Evolutionary conservation across 2,113 vertebrate genomes (phyloP).

Genomic region (Sinocyclocheilus anshuiensis): DNA sequence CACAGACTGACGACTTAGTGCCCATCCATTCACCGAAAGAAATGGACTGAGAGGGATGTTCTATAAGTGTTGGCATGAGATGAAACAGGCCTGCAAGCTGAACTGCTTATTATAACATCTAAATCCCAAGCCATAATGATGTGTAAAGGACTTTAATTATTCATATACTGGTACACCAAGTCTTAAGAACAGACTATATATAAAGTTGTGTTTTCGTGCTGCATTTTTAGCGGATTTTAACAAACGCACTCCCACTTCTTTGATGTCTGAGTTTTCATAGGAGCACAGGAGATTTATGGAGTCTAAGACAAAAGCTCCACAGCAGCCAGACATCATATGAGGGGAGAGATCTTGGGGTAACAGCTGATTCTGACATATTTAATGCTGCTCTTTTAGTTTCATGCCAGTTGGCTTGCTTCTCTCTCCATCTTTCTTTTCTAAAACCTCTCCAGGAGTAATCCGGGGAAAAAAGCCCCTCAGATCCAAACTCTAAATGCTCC

Average conservation of each 20-base stretch:
- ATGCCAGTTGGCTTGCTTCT: constrained; percentile 53
- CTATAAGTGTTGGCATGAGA: constrained; percentile 7
- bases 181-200: not conserved
- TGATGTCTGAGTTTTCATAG: constrained; percentile 37
- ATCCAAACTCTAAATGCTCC: constrained; percentile 7
- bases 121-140: constrained; percentile 35
- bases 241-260: constrained; percentile 15
- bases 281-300: constrained; percentile 38
- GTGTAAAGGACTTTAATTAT: constrained; percentile 35
- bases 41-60: constrained; percentile 13
- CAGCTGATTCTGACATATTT: constrained; percentile 62
- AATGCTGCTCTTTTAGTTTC: constrained; percentile 46
- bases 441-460: constrained; percentile 52
- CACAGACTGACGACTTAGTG: not conserved
- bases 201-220: constrained; percentile 3
- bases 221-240: not conserved
- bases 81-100: constrained; percentile 26
- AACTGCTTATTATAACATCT: constrained; percentile 21
- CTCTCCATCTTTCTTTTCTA: constrained; percentile 7
- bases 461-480: constrained; percentile 28
- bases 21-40: constrained; percentile 19
- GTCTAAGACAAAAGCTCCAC: constrained; percentile 47
- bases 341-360: constrained; percentile 25
- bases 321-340: constrained; percentile 38
- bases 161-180: not conserved